Evolutionary conservation across 2,797 vertebrate genomes (phyloP), one percentile per base, ranked within the genome.

Genomic region (Cossypha caffra): DNA sequence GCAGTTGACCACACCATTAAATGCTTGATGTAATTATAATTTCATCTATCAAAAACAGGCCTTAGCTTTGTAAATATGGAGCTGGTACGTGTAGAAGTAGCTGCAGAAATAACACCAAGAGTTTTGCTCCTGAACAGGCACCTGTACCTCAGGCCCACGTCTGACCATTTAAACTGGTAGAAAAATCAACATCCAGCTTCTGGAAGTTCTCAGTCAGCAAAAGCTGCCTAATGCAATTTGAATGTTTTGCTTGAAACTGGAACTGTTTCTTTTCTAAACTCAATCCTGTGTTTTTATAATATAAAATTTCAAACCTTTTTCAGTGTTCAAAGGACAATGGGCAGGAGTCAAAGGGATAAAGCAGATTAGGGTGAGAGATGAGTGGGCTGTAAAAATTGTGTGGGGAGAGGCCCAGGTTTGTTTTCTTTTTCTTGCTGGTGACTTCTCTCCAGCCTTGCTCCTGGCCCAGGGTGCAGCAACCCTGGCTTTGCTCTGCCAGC

Each of bases 1-100:
- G 11, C 38, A 28, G 14, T 0, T 21, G 26, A 4, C 7, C 38
- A 8, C 14, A 16, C 42, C 16, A 7, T 8, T 24, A 48, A 73
- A 12, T 11, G 26, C 7, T 13, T 48, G 21, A 29, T 61, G 26
- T 12, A 43, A 42, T 31, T 16, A 13, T 4, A 18, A 18, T 13
- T 42, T n/a, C 2, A 14, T 1, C 6, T 10, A 3, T 19, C 17
- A 50, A 43, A 29, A 50, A 9, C 0, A 20, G 37, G 19, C 35
- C 4, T 19, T 8, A 16, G 21, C n/a, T 68, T 20, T 21, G 26
- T 59, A n/a, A n/a, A 13, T 10, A 7, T 1, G 2, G 4, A 42
- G 35, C 13, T 37, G 29, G 0, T 57, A 4, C 0, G 0, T 0
- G 2, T 9, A 12, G 7, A 31, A 23, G 4, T 5, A 3, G 2